These are phyloP conservation scores for Netelia inedita DNA, from an alignment of 2,888 invertebrate species.

Conservation along the genomic window DNA sequence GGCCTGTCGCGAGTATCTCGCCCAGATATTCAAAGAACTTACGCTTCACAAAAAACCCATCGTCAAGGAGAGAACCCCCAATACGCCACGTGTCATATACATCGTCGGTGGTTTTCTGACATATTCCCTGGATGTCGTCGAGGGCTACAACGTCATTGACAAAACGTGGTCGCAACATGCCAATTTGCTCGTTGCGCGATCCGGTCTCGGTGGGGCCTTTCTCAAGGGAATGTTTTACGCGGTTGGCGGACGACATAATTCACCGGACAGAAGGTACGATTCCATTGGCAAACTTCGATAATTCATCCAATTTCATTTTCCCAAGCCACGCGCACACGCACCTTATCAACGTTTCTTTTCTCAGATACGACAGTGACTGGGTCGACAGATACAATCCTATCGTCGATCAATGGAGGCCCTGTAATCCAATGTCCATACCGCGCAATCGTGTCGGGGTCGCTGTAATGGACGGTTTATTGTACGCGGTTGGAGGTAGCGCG, in stretches of 20 bases:
- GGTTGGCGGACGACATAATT: conserved; percentile 96
- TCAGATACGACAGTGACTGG: conserved; percentile 93
- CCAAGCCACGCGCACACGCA: too few species aligned
- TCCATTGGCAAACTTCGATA: conserved; percentile 65
- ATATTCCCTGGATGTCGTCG: conserved; percentile 94
- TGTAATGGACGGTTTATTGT: conserved; percentile 96
- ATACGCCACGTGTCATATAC: conserved; percentile 95
- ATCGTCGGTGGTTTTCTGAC: conserved; percentile 96
- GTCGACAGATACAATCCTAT: conserved; percentile 95
- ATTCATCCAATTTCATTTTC: background rate
- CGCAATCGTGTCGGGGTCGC: conserved; percentile 96
- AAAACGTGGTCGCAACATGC: conserved; percentile 94
- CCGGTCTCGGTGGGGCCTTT: conserved; percentile 95
- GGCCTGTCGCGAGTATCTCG: conserved; percentile 95
- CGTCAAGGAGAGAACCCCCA: conserved; percentile 94
- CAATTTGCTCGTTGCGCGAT: conserved; percentile 94
- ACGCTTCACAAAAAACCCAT: conserved; percentile 94
- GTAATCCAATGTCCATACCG: conserved; percentile 94
- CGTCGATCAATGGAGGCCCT: conserved; percentile 94
- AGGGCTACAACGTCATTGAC: conserved; percentile 95
- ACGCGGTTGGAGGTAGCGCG: conserved; percentile 96
- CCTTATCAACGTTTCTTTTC: conserved; percentile 38
- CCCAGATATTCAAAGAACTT: conserved; percentile 95
- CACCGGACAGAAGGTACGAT: conserved; percentile 90
- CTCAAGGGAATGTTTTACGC: conserved; percentile 96